Evolutionary conservation across 2,113 vertebrate species (phyloP), one percentile per base, ranked within the genome.

Genomic region (Podarcis cretensis): DNA sequence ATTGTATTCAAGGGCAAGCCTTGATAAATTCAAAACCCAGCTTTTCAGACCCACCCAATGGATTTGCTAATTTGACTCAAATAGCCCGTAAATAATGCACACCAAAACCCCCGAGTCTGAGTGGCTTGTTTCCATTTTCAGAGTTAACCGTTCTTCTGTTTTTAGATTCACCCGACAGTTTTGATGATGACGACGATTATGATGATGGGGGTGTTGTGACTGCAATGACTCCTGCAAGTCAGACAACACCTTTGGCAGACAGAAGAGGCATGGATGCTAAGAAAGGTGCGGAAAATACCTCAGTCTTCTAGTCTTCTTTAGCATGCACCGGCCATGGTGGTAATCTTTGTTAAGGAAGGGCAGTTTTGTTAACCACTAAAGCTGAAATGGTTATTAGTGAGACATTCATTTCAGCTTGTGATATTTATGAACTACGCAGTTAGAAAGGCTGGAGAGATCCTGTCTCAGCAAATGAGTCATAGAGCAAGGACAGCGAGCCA

Each of bases 151-250:
- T 78, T 83, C 75, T 78, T 66, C 43, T 84, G 0, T 77, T 27
- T 83, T 69, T 68, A 89, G 87, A 23, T 84, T 57, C 81, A 84
- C 37, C 43, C 23, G 57, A 0, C 27, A 25, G 16, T 37, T 54
- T 57, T n/a, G 74, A 77, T 8, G 63, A 54, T 21, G 75, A 73
- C 8, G 12, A 48, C 30, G 81, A 68, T 83, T 88, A 88, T 76
- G 87, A 89, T 57, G 87, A 89, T 68, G 43, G 30, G 2, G 63
- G 74, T 20, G 9, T 27, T 77, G 59, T 89, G 32, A 83, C 75
- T 68, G 32, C 27, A 20, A 23, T 37, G 74, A 27, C 4, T 66
- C 27, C 37, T 30, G 25, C 18, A 66, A 86, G 27, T n/a, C 23
- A 68, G 54, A 12, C 10, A 21, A 7, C 8, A 18, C 13, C 32